phyloP scores from a whole-genome alignment of 2,113 vertebrate genomes.

The Oryzias melastigma region DNA sequence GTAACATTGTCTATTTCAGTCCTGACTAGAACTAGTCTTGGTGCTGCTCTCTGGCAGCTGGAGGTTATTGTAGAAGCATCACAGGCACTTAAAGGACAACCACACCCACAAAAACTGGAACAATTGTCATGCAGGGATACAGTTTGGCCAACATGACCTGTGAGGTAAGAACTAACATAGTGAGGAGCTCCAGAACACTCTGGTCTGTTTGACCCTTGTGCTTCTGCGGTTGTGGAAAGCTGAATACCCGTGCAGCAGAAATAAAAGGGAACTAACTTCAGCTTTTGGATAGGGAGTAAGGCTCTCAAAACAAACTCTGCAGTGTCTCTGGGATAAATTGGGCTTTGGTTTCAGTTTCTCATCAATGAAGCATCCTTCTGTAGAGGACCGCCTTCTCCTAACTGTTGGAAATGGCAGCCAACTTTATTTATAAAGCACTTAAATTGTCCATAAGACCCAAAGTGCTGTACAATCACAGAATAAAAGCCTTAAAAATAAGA shows the following conservation, averaged over 20 bases:
- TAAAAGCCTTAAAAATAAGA: too few species aligned
- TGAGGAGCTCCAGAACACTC: constrained; percentile 67
- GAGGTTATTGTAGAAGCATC: constrained; percentile 76
- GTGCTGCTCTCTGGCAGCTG: constrained; percentile 58
- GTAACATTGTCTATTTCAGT: constrained; percentile 77
- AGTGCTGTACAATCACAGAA: too few species aligned
- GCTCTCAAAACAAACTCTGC: constrained; percentile 89
- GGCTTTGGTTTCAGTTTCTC: background rate
- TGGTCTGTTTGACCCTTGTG: constrained; percentile 61
- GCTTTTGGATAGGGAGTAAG: too few species aligned
- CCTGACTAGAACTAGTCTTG: constrained; percentile 68
- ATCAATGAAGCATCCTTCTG: constrained; percentile 1
- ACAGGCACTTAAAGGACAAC: constrained; percentile 81
- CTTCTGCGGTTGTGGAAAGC: constrained; percentile 59
- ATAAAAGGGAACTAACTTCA: constrained; percentile 79
- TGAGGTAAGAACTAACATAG: constrained; percentile 74
- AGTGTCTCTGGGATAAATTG: constrained; percentile 3
- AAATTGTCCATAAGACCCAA: too few species aligned
- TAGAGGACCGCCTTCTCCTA: too few species aligned
- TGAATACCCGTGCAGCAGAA: constrained; percentile 76
- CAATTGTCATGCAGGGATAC: constrained; percentile 81
- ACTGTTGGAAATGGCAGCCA: too few species aligned
- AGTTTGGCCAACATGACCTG: constrained; percentile 70
- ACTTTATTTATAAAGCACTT: too few species aligned
- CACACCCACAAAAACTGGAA: constrained; percentile 79